These are phyloP conservation scores for Eira barbara DNA, from an alignment of 2,113 vertebrate genomes.

Conservation along the genomic window DNA sequence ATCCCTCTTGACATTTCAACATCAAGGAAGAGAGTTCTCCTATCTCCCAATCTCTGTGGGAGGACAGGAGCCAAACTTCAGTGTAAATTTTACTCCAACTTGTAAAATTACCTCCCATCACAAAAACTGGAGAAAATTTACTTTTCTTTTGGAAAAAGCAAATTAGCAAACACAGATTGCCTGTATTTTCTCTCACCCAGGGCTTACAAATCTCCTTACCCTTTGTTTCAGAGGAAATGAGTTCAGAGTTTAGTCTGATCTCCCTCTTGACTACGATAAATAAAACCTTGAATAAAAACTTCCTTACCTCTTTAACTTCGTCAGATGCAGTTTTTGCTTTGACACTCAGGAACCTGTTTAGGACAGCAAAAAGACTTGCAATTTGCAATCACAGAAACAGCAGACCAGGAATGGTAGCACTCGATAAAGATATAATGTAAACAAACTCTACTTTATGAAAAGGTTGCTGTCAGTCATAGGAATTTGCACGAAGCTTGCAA, in stretches of 20 bases:
- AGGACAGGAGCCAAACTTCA: not conserved
- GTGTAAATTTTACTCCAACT: not conserved
- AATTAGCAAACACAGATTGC: not conserved
- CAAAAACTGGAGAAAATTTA: not conserved
- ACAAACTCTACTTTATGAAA: constrained; percentile 2
- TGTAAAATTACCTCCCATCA: not conserved
- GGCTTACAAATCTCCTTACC: not conserved
- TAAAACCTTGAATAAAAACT: not conserved
- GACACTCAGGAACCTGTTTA: not conserved
- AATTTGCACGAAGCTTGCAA: not conserved
- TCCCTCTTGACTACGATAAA: not conserved
- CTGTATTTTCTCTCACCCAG: not conserved
- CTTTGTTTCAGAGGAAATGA: not conserved
- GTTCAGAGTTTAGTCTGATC: not conserved
- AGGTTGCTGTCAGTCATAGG: not conserved
- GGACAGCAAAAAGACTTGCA: not conserved
- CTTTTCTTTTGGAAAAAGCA: not conserved
- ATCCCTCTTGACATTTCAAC: not conserved
- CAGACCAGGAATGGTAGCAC: not conserved
- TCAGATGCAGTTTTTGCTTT: not conserved
- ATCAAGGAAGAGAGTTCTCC: not conserved
- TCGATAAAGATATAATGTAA: constrained; percentile 1
- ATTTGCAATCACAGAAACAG: not conserved
- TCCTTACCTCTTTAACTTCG: not conserved
- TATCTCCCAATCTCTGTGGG: not conserved